These are phyloP conservation scores for Synaphobranchus kaupii DNA, from an alignment of 2,797 vertebrate species.

Conservation along the genomic window DNA sequence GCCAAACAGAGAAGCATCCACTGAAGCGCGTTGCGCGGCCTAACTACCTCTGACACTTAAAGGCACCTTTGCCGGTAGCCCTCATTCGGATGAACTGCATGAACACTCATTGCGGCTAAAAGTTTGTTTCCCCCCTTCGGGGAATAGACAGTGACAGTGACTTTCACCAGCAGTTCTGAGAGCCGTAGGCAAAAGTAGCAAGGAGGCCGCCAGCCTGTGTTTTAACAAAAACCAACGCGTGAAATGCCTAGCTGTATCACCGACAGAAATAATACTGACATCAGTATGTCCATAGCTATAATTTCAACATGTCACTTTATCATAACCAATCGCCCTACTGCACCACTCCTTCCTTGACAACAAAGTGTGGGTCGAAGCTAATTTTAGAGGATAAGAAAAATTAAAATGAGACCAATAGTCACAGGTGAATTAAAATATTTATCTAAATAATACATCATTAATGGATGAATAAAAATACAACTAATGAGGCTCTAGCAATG, in stretches of 20 bases:
- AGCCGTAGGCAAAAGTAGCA: neutral
- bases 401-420: neutral
- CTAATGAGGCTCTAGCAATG: neutral
- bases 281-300: neutral
- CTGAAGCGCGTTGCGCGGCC: neutral
- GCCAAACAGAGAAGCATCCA: neutral
- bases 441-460: neutral
- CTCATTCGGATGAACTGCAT: slow-evolving; percentile 23
- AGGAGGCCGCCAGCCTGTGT: neutral
- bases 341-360: neutral
- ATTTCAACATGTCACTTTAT: neutral
- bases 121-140: neutral
- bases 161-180: neutral
- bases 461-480: neutral
- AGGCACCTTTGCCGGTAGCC: slow-evolving; percentile 1
- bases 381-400: neutral
- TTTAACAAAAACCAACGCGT: neutral
- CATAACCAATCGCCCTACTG: neutral
- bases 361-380: neutral
- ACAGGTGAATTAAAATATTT: neutral
- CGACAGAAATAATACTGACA: neutral
- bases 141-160: neutral
- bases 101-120: neutral
- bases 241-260: neutral
- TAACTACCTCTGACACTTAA: slow-evolving; percentile 22